Evolutionary conservation across 2,888 invertebrate species (phyloP), one percentile per base, ranked within the genome.

Genomic region (Heterodera filipjevi): DNA sequence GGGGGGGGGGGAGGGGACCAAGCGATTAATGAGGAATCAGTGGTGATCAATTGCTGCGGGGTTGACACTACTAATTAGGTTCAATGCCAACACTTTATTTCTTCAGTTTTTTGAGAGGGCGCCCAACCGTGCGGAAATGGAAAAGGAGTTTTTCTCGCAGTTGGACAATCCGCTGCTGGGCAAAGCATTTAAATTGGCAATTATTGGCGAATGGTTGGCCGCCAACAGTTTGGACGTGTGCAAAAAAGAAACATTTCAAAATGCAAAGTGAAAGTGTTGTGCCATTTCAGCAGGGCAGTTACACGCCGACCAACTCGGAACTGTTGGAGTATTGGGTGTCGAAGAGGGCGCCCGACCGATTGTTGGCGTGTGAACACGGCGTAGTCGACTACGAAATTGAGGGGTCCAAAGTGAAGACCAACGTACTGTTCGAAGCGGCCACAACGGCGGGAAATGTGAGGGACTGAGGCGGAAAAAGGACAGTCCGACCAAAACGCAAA

Each of bases 321-420:
- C 82, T 88, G 19, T 81, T 89, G 64, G 88, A 88, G 79, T 88
- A 85, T 79, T 88, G 87, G 87, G 89, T 89, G 16, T 86, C 86
- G 14, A 89, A 88, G 76, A 79, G 88, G 27, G 84, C 86, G 66
- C 88, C 88, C n/a, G 88, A 88, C 74, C 83, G 86, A 80, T 81
- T 88, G 8, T 81, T 88, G 33, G 86, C 89, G 39, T 88, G 88
- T 73, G 88, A 88, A 70, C 87, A 88, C 75, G 85, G 86, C 10
- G 89, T 88, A 2, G 85, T 88, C 35, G 88, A 88, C 79, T 88
- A 89, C 74, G 88, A 88, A 77, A 86, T 88, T 68, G 88, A 88
- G 76, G 88, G 88, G 39, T 87, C 88, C 66, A 88, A 88, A 79
- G 87, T 87, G 44, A 88, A 89, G 79, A 87, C 88, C 32, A 88